Conservation (phyloP, 2,888 invertebrate species). For the Doris montereyensis region DNA sequence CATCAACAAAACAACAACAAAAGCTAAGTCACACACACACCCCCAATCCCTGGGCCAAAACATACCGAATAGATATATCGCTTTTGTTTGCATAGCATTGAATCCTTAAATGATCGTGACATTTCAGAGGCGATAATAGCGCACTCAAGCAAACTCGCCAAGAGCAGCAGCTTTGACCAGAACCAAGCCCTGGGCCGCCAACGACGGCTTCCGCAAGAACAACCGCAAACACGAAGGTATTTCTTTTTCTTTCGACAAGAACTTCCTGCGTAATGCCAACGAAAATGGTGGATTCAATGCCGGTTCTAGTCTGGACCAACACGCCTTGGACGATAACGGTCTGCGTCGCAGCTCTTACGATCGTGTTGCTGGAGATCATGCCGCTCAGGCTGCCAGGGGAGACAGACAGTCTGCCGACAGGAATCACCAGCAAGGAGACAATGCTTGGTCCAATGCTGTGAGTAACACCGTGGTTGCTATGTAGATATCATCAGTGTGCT, state of each 20-base stretch:
- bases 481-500: too few relatives aligned
- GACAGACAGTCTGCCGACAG: constrained; percentile 20
- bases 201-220: not conserved
- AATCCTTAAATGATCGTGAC: too few relatives aligned
- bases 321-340: not conserved
- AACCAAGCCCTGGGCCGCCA: constrained; percentile 22
- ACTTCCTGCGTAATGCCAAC: constrained; percentile 1
- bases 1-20: too few relatives aligned
- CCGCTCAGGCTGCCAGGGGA: not conserved
- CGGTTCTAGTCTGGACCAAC: constrained; percentile 2
- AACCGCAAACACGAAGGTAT: constrained; percentile 14
- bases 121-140: too few relatives aligned
- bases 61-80: too few relatives aligned
- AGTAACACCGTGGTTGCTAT: too few relatives aligned
- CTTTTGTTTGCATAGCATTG: too few relatives aligned
- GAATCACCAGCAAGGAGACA: not conserved
- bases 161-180: not conserved
- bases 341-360: not conserved
- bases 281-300: constrained; percentile 17
- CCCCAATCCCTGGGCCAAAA: too few relatives aligned
- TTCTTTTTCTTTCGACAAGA: constrained; percentile 7
- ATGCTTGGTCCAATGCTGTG: constrained; percentile 8
- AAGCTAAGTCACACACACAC: too few relatives aligned
- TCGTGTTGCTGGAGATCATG: not conserved
- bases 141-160: too few relatives aligned